Evolutionary conservation across 30 jellyfish, hydroid and myxozoan species (phyloP).

Genomic region (Aurelia aurita): DNA sequence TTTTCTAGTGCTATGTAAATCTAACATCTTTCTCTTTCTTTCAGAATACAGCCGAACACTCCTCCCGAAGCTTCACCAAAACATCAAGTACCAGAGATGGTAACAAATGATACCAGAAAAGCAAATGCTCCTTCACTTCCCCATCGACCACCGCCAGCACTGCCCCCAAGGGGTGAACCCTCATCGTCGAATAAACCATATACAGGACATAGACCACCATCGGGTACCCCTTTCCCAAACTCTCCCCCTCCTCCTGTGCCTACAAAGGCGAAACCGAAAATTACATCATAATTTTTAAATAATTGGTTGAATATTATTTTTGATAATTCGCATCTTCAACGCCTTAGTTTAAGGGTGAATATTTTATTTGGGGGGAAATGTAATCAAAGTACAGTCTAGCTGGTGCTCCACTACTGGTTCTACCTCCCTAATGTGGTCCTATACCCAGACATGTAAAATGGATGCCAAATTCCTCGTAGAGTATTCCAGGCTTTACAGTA

Average conservation of each 20-base stretch:
- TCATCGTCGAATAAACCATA: slow-evolving; percentile 52
- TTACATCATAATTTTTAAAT: not conserved
- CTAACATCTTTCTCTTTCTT: not conserved
- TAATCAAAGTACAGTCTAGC: too few species aligned
- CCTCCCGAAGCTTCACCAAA: slow-evolving; percentile 35
- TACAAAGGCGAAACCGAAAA: slow-evolving; percentile 40
- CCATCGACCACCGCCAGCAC: slow-evolving; percentile 67
- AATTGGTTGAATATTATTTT: not conserved
- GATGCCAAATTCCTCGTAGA: too few species aligned
- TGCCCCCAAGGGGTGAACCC: slow-evolving; percentile 71
- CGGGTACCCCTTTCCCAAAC: slow-evolving; percentile 23
- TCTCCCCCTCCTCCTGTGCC: slow-evolving; percentile 75
- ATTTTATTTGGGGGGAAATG: not conserved
- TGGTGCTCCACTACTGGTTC: too few species aligned
- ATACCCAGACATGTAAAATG: too few species aligned
- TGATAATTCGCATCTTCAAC: slow-evolving; percentile 3
- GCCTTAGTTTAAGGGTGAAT: slow-evolving; percentile 14
- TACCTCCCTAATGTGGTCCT: too few species aligned
- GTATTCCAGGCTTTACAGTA: too few species aligned
- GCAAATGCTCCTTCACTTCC: slow-evolving; percentile 73
- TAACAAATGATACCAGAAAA: slow-evolving; percentile 10
- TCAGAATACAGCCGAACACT: slow-evolving; percentile 30
- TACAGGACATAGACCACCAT: slow-evolving; percentile 59
- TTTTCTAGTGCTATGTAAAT: not conserved
- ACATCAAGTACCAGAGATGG: slow-evolving; percentile 10